Evolutionary conservation across 2,113 vertebrate genomes (phyloP).

Genomic region (Ranitomeya variabilis): DNA sequence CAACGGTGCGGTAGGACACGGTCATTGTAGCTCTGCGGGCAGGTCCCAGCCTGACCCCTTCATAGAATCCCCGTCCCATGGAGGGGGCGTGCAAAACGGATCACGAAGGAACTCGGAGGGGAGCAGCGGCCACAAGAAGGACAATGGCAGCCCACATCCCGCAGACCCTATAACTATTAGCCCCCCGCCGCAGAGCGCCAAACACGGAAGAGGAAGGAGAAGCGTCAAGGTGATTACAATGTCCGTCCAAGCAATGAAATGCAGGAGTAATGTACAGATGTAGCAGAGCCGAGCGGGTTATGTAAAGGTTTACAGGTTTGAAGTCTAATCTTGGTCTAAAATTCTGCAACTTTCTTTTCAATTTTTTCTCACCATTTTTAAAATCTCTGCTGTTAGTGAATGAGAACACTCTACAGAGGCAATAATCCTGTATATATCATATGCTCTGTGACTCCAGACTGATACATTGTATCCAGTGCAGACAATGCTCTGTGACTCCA

Average conservation of each 20-base stretch:
- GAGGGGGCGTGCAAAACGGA: slow-evolving; percentile 69
- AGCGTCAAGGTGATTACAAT: slow-evolving; percentile 84
- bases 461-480: too few relatives aligned
- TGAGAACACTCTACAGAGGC: neutral
- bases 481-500: neutral
- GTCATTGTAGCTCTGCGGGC: slow-evolving; percentile 70
- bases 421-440: neutral
- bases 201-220: slow-evolving; percentile 88
- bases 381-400: neutral
- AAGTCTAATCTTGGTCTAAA: neutral
- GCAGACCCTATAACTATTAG: slow-evolving; percentile 85
- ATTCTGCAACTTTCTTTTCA: neutral
- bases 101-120: slow-evolving; percentile 73
- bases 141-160: slow-evolving; percentile 63
- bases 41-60: slow-evolving; percentile 75
- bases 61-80: slow-evolving; percentile 73
- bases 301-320: neutral
- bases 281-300: neutral
- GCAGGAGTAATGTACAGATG: neutral
- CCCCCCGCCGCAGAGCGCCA: slow-evolving; percentile 90
- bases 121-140: slow-evolving; percentile 59
- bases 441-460: neutral
- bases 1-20: slow-evolving; percentile 74
- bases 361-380: neutral
- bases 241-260: neutral